Percentiles rank a stretch among this genome's conserved stretches.
Evolutionary conservation across 2,113 vertebrate species (phyloP).

Genomic region (Micromys minutus): DNA sequence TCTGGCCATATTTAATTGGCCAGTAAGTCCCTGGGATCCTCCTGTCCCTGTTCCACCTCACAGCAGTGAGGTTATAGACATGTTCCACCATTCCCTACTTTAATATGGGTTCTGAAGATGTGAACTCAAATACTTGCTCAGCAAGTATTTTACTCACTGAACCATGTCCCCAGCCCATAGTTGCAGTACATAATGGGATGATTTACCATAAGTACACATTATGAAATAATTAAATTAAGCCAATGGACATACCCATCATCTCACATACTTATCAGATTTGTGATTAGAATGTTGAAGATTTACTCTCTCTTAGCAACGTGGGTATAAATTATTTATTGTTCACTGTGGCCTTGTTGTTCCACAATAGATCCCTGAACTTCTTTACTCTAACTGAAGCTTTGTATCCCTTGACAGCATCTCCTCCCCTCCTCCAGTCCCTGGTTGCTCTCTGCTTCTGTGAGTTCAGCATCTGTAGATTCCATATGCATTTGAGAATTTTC

Average conservation of each 20-base stretch:
- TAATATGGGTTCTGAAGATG: too few species aligned
- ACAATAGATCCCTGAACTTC: background rate
- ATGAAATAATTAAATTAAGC: slow-evolving; percentile 1
- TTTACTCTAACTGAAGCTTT: background rate
- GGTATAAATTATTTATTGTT: background rate
- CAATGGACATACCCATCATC: background rate
- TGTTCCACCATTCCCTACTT: background rate
- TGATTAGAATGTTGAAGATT: background rate
- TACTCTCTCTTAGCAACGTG: background rate
- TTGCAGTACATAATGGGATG: background rate
- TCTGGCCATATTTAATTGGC: too few species aligned
- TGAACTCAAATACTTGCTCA: background rate
- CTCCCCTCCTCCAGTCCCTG: too few species aligned
- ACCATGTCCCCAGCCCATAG: background rate
- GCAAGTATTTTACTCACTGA: background rate
- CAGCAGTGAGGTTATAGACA: background rate
- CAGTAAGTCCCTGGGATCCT: background rate
- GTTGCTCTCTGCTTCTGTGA: background rate
- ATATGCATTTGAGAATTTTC: background rate
- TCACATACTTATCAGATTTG: background rate
- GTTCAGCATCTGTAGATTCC: background rate
- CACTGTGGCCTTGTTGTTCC: background rate
- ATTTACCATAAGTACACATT: background rate
- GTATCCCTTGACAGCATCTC: background rate
- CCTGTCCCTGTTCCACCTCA: background rate